Base-by-base conservation (phyloP, 2,888 invertebrate species). In the Sminthurinus aureus region DNA sequence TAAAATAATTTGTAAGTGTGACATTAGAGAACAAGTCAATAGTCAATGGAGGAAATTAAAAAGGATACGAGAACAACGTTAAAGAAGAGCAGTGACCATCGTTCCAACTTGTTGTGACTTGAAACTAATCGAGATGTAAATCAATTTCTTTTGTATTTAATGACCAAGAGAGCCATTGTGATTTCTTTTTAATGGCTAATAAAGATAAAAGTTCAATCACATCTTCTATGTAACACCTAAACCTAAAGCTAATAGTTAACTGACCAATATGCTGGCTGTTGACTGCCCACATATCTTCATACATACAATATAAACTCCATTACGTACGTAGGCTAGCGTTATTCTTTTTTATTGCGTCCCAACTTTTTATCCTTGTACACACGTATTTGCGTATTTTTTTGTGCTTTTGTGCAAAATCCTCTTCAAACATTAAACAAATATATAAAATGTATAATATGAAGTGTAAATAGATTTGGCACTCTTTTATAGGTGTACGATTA, bases 151-250 rank as follows among this genome's bases (percentile, higher is more conserved):
- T 18, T 76, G 76, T 51, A 52, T 58, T 52, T 52, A 76, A 76
- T 58, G 76, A 24, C 58, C 50, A 15, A 76, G 20, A 71, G 50
- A 52, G 20, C 15, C 58, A 76, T 76, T 76, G 52, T 76, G 52
- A 76, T 20, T 75, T 18, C 75, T 51, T 15, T 50, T 24, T 52
- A 76, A 76, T 58, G 76, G 76, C 52, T 58, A 51, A 52, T 76
- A 75, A 51, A 75, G 75, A 76, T 76, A 76, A 76, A 76, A 76
- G 76, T 76, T 76, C 76, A 76, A 76, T 76, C 76, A 76, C 76
- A 76, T 58, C 51, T 51, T n/a, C 76, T 58, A 22, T 76, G 15
- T 71, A 71, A 71, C 71, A 71, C 71, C 71, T 26, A 9, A 71
- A 67, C 67, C 64, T n/a, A n/a, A n/a, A n/a, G 11, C 73, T 73